Conservation (phyloP, 2,113 vertebrate species). For the Dunckerocampus dactyliophorus region DNA sequence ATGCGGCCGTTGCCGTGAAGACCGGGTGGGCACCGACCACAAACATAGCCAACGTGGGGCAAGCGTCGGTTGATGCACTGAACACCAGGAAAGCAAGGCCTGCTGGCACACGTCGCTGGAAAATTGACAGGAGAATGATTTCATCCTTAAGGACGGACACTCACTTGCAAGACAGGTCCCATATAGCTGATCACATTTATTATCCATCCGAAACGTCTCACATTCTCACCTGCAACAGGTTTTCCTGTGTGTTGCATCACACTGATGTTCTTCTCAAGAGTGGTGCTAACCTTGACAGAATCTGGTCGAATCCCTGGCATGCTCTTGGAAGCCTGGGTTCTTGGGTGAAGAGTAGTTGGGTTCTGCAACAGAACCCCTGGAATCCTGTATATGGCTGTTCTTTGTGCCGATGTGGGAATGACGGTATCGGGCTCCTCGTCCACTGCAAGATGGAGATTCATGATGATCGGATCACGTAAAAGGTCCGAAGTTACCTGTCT, state of each 20-base stretch:
- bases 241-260: neutral
- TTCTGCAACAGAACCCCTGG: constrained; percentile 42
- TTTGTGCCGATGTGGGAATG: constrained; percentile 39
- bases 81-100: constrained; percentile 76
- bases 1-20: constrained; percentile 70
- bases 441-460: constrained; percentile 12
- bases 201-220: neutral
- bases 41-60: constrained; percentile 70
- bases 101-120: constrained; percentile 62
- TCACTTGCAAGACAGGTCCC: too few relatives aligned
- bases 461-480: neutral
- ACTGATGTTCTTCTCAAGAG: neutral
- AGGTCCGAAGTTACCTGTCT: constrained; percentile 12
- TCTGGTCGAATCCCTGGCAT: neutral
- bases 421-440: constrained; percentile 3
- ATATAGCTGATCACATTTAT: too few relatives aligned
- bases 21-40: constrained; percentile 72
- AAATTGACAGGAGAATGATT: constrained; percentile 8
- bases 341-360: constrained; percentile 13
- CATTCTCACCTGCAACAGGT: constrained; percentile 25
- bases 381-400: constrained; percentile 11
- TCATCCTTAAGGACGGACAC: constrained; percentile 12
- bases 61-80: constrained; percentile 69
- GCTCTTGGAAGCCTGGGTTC: constrained; percentile 1
- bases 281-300: constrained; percentile 7